Conservation (phyloP, 2,888 invertebrate genomes). For the Tetragnatha montana region DNA sequence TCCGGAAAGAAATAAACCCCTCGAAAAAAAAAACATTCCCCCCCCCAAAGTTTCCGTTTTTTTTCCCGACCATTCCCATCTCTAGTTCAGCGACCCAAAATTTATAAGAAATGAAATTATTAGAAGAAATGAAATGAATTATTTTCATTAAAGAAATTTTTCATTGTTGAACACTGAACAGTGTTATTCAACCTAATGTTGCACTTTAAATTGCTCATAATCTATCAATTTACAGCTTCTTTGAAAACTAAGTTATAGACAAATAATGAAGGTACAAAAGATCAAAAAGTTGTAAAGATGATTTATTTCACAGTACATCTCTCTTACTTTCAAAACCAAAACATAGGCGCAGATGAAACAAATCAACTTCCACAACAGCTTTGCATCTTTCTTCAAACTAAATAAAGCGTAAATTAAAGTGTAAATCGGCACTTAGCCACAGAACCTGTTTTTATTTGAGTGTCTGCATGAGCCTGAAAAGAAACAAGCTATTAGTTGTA, state of each 20-base stretch:
- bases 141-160: no score
- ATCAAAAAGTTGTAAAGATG: background rate
- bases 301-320: background rate
- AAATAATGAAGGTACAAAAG: background rate
- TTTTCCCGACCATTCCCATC: no score
- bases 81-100: no score
- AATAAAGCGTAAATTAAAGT: slow-evolving; percentile 33
- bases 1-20: no score
- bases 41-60: no score
- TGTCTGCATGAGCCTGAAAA: slow-evolving; percentile 61
- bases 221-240: no score
- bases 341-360: background rate
- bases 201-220: no score
- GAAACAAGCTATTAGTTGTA: background rate
- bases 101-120: no score
- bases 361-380: slow-evolving; percentile 1
- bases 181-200: no score
- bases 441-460: slow-evolving; percentile 59
- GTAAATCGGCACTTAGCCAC: slow-evolving; percentile 61
- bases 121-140: no score
- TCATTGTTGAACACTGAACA: no score
- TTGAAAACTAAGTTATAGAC: background rate
- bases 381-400: background rate
- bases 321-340: background rate
- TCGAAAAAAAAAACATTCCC: no score